phyloP scores from a whole-genome alignment of 2,113 vertebrate genomes.

The Lamprotornis superbus region DNA sequence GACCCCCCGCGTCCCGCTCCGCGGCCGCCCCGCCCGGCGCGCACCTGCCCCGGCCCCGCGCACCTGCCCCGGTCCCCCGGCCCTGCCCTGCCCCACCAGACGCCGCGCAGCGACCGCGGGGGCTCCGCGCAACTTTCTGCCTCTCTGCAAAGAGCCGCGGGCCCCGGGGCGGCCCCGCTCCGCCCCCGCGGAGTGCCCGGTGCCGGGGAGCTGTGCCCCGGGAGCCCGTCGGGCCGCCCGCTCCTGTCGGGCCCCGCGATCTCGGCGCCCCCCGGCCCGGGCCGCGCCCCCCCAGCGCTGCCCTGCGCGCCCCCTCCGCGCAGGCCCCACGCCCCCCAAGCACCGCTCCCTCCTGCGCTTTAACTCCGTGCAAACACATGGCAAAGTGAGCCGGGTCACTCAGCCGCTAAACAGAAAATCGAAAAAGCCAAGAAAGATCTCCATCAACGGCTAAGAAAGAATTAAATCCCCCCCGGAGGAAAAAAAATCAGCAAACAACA shows the following conservation, averaged over 20 bases:
- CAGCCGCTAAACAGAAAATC: background rate
- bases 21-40: background rate
- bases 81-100: background rate
- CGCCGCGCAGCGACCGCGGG: background rate
- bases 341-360: background rate
- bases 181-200: background rate
- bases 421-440: background rate
- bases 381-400: background rate
- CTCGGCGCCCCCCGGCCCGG: background rate
- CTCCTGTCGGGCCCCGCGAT: background rate
- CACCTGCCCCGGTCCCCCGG: background rate
- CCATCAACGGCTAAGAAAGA: background rate
- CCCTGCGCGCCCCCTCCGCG: background rate
- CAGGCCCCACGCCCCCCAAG: background rate
- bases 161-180: background rate
- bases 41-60: background rate
- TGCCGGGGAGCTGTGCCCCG: background rate
- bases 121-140: background rate
- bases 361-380: slow-evolving; percentile 11
- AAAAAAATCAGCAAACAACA: slow-evolving; percentile 15
- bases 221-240: background rate
- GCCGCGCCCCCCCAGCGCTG: background rate
- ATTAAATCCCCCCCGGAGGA: background rate
- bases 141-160: background rate
- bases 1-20: background rate